Percentiles rank a stretch among this genome's conserved stretches.
Conservation (phyloP, 2,113 vertebrate genomes). For the Falco punctatus region DNA sequence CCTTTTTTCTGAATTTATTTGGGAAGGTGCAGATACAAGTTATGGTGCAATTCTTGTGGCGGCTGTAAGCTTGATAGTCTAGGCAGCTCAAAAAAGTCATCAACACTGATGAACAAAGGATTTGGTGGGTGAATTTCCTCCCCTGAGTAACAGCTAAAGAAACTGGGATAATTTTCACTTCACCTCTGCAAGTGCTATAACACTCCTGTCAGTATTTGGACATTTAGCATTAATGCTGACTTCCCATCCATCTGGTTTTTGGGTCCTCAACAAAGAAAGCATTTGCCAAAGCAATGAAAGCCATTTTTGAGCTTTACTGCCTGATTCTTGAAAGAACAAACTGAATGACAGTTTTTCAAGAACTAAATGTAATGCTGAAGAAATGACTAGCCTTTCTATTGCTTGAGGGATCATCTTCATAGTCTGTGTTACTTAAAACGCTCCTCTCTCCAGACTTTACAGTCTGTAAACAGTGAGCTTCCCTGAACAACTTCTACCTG, state of each 20-base stretch:
- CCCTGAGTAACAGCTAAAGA: neutral
- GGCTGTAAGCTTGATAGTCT: neutral
- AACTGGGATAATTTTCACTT: neutral
- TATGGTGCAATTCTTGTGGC: neutral
- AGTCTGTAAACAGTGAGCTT: neutral
- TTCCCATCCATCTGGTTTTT: neutral
- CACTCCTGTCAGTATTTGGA: neutral
- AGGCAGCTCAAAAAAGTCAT: neutral
- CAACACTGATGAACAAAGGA: neutral
- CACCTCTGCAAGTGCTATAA: neutral
- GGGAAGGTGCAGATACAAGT: neutral
- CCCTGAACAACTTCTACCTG: neutral
- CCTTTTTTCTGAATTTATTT: neutral
- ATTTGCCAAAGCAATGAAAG: neutral
- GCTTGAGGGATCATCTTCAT: neutral
- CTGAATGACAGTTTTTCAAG: neutral
- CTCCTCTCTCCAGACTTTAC: neutral
- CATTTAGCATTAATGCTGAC: neutral
- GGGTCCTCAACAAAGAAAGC: neutral
- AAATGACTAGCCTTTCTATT: neutral
- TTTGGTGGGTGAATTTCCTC: neutral
- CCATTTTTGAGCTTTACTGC: neutral
- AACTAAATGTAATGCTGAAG: neutral
- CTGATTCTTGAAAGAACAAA: neutral
- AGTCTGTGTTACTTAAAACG: neutral